Conservation (phyloP, 2,888 invertebrate species). For the Protophormia terraenovae region DNA sequence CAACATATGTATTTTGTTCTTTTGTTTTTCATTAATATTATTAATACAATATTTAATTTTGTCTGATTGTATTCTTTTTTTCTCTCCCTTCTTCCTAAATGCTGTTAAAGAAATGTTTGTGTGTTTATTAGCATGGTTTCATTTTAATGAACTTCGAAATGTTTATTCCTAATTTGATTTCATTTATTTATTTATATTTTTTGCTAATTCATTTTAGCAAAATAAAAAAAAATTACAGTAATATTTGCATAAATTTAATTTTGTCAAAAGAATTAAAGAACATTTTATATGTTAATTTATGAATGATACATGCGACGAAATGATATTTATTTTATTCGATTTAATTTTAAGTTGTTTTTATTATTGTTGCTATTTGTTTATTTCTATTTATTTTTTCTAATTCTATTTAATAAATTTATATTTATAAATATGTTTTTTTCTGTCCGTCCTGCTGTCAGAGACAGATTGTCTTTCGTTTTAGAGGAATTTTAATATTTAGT, state of each 20-base stretch:
- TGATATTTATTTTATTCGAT: slow-evolving; percentile 36
- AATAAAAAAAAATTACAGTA: slow-evolving; percentile 36
- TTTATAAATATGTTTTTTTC: slow-evolving; percentile 7
- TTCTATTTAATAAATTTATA: slow-evolving; percentile 12
- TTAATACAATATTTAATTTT: slow-evolving; percentile 35
- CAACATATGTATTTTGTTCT: neutral
- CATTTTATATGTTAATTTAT: slow-evolving; percentile 67
- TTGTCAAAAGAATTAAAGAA: slow-evolving; percentile 65
- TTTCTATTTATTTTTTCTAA: slow-evolving; percentile 15
- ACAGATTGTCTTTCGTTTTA: neutral
- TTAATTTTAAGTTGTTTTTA: slow-evolving; percentile 29
- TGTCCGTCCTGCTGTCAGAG: neutral
- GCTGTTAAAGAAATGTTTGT: slow-evolving; percentile 33
- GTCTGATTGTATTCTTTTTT: neutral
- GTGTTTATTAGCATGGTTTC: slow-evolving; percentile 32
- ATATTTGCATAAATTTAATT: slow-evolving; percentile 67
- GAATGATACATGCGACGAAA: slow-evolving; percentile 28
- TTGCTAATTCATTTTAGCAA: slow-evolving; percentile 3
- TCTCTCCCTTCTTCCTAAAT: neutral
- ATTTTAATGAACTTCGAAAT: slow-evolving; percentile 59
- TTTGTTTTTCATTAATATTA: slow-evolving; percentile 38
- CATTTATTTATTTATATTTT: slow-evolving; percentile 20
- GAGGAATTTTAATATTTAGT: slow-evolving; percentile 29
- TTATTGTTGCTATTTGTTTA: slow-evolving; percentile 38
- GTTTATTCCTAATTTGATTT: slow-evolving; percentile 48